Evolutionary conservation across 1,140 invertebrate species (phyloP).

Genomic region (Drosophila athabasca): DNA sequence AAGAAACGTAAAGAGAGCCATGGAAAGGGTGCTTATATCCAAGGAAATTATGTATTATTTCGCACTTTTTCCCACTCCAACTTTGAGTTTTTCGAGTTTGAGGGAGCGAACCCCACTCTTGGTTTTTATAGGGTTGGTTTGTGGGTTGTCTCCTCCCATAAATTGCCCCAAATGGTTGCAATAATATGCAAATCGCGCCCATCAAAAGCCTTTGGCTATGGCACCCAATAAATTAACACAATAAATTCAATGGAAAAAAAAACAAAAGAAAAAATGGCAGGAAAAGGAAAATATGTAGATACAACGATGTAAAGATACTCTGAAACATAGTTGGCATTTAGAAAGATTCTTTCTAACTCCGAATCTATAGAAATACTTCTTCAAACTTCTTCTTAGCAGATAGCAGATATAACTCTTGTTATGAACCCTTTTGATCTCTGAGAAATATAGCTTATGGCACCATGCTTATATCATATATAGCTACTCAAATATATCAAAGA

Average conservation of each 20-base stretch:
- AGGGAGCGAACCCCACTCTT: too few relatives aligned
- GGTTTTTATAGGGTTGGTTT: background rate
- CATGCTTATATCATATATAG: too few relatives aligned
- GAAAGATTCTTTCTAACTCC: too few relatives aligned
- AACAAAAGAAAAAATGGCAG: slow-evolving; percentile 21
- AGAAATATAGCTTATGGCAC: too few relatives aligned
- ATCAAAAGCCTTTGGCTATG: slow-evolving; percentile 39
- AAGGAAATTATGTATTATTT: slow-evolving; percentile 3
- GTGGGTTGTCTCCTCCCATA: slow-evolving; percentile 26
- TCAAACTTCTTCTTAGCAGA: too few relatives aligned
- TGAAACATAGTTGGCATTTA: too few relatives aligned
- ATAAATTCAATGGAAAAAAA: slow-evolving; percentile 56
- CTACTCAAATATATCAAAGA: too few relatives aligned
- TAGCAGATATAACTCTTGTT: too few relatives aligned
- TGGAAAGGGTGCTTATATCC: background rate
- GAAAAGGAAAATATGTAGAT: slow-evolving; percentile 7
- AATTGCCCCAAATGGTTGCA: slow-evolving; percentile 61
- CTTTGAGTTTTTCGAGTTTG: background rate
- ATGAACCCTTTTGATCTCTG: too few relatives aligned
- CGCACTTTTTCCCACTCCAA: background rate
- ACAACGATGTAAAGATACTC: too few relatives aligned
- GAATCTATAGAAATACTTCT: too few relatives aligned
- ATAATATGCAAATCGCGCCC: slow-evolving; percentile 69
- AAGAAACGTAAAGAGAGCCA: background rate
- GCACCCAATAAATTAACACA: slow-evolving; percentile 73